Percentiles rank a stretch among this genome's conserved stretches.
phyloP scores from a whole-genome alignment of 2,888 invertebrate genomes.

The Mythimna ferrago region DNA sequence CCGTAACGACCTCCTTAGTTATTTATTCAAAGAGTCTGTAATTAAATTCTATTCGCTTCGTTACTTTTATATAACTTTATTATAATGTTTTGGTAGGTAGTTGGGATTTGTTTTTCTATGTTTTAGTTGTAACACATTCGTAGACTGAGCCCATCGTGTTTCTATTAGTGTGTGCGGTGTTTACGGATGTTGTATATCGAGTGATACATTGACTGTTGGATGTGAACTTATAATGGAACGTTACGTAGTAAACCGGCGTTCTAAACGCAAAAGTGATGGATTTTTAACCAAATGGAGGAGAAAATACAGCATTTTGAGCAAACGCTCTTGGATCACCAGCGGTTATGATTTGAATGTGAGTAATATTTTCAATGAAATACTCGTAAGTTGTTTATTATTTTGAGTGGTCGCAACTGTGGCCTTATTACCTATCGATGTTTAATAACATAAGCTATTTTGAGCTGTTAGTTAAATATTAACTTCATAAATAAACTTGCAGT shows the following conservation, averaged over 20 bases:
- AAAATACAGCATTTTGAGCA: slow-evolving; percentile 81
- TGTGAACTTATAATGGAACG: slow-evolving; percentile 81
- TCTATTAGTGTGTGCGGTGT: slow-evolving; percentile 48
- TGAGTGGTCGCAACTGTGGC: neutral
- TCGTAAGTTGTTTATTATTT: slow-evolving; percentile 3
- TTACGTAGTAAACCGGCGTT: slow-evolving; percentile 83
- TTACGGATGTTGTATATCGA: slow-evolving; percentile 23
- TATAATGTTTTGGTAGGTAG: slow-evolving; percentile 76
- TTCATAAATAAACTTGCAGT: neutral
- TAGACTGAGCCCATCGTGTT: slow-evolving; percentile 77
- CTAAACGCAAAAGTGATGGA: slow-evolving; percentile 82
- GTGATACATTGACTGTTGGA: slow-evolving; percentile 70
- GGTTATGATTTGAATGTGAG: slow-evolving; percentile 87
- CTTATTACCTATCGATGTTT: slow-evolving; percentile 20
- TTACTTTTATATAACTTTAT: slow-evolving; percentile 83
- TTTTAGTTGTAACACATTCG: slow-evolving; percentile 82
- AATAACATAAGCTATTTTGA: neutral
- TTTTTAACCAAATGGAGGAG: slow-evolving; percentile 82
- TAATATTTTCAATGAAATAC: slow-evolving; percentile 48
- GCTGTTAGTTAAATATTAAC: neutral
- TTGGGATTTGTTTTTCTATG: slow-evolving; percentile 76
- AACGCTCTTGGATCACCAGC: slow-evolving; percentile 81
- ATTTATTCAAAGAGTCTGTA: slow-evolving; percentile 75
- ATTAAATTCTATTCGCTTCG: slow-evolving; percentile 82
- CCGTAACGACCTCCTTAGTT: slow-evolving; percentile 67